These are phyloP conservation scores for Nephrotoma guestfalica DNA, from an alignment of 2,888 invertebrate genomes.

Conservation along the genomic window DNA sequence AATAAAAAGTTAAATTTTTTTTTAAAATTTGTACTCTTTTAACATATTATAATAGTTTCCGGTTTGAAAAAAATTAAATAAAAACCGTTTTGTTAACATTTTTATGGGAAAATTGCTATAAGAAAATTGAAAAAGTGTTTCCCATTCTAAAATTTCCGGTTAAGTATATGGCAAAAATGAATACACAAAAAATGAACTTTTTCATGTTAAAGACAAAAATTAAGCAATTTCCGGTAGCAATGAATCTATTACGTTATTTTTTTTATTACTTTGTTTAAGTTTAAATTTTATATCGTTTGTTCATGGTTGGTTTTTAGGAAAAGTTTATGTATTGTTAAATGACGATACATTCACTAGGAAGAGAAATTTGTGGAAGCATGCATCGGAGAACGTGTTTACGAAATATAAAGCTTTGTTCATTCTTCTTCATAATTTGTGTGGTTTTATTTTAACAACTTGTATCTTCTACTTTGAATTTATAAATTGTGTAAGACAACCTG, in stretches of 20 bases:
- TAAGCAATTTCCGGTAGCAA: neutral
- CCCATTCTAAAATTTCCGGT: neutral
- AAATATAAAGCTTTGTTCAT: too few species aligned
- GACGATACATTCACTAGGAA: neutral
- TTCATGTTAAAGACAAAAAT: neutral
- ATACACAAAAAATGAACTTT: neutral
- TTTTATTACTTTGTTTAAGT: neutral
- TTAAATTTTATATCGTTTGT: neutral
- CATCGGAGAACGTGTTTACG: too few species aligned
- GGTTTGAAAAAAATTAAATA: neutral
- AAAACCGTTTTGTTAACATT: neutral
- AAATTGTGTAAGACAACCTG: too few species aligned
- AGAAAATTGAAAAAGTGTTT: neutral
- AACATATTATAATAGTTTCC: neutral
- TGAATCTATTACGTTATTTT: neutral
- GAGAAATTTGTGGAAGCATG: neutral
- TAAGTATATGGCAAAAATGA: neutral
- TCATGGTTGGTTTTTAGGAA: neutral
- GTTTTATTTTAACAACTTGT: too few species aligned
- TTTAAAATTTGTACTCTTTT: neutral
- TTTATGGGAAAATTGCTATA: neutral
- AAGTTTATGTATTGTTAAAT: neutral
- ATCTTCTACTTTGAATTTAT: too few species aligned
- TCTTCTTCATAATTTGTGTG: too few species aligned
- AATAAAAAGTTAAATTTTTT: neutral